phyloP scores from a whole-genome alignment of 2,888 invertebrate species.

The Leucophenga maculata region DNA sequence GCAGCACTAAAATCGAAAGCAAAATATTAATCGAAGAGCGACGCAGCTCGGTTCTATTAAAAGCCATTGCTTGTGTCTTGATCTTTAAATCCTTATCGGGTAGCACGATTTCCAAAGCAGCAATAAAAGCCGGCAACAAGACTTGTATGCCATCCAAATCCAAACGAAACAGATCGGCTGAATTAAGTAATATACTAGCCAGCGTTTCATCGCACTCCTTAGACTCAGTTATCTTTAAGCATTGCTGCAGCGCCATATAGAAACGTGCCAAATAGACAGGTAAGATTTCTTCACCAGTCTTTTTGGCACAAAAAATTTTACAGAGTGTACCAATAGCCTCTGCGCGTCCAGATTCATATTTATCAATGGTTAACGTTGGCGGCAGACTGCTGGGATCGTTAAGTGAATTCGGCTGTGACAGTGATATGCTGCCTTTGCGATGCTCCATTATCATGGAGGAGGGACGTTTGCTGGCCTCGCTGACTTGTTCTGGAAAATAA shows the following conservation, averaged over 20 bases:
- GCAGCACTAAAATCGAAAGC: slow-evolving; percentile 91
- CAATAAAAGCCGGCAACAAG: slow-evolving; percentile 89
- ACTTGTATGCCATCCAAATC: slow-evolving; percentile 95
- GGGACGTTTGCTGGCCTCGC: slow-evolving; percentile 76
- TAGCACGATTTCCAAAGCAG: slow-evolving; percentile 91
- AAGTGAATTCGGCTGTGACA: slow-evolving; percentile 79
- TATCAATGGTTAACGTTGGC: slow-evolving; percentile 81
- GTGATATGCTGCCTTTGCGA: slow-evolving; percentile 74
- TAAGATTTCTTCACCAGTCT: slow-evolving; percentile 88
- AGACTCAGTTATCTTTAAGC: slow-evolving; percentile 81
- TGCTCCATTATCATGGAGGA: slow-evolving; percentile 79
- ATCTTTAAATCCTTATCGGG: slow-evolving; percentile 88
- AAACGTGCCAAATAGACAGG: slow-evolving; percentile 94
- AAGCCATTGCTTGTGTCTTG: slow-evolving; percentile 76
- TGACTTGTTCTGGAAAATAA: slow-evolving; percentile 68
- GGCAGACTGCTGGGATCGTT: slow-evolving; percentile 80
- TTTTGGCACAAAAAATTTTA: slow-evolving; percentile 95
- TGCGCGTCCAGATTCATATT: slow-evolving; percentile 89
- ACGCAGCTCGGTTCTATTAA: slow-evolving; percentile 84
- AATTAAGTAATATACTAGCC: slow-evolving; percentile 89
- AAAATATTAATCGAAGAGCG: slow-evolving; percentile 93
- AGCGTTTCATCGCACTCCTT: slow-evolving; percentile 84
- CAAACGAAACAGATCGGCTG: slow-evolving; percentile 88
- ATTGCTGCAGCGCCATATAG: slow-evolving; percentile 92
- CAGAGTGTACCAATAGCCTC: slow-evolving; percentile 96